phyloP scores from a whole-genome alignment of 2,113 vertebrate species.

The Carassius gibelio region DNA sequence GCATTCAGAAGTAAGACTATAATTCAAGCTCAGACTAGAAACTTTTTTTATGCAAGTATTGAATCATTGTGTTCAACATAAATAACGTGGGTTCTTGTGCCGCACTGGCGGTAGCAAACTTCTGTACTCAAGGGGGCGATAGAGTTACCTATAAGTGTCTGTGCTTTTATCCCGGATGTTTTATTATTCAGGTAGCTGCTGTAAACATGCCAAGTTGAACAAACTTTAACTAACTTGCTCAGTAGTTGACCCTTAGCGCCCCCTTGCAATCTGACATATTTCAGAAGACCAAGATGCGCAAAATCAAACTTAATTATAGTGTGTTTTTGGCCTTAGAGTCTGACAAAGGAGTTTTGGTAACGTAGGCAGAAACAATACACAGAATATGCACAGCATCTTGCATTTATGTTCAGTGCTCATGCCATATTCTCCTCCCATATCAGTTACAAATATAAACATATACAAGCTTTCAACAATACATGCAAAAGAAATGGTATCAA shows the following conservation, averaged over 20 bases:
- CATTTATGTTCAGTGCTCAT: constrained; percentile 73
- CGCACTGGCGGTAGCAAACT: not conserved
- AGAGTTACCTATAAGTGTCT: not conserved
- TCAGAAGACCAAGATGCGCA: not conserved
- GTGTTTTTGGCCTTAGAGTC: not conserved
- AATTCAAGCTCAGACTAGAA: constrained; percentile 36
- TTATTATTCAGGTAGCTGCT: constrained; percentile 7
- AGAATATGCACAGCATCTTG: constrained; percentile 75
- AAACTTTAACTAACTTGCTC: constrained; percentile 11
- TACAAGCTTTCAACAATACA: constrained; percentile 33
- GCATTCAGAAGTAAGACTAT: constrained; percentile 32
- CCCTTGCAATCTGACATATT: not conserved
- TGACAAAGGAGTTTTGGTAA: constrained; percentile 46
- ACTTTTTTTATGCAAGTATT: constrained; percentile 24
- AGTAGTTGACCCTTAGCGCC: not conserved
- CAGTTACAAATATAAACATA: constrained; percentile 26
- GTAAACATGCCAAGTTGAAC: constrained; percentile 23
- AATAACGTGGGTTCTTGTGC: not conserved
- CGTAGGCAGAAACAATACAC: constrained; percentile 62
- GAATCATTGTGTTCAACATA: not conserved
- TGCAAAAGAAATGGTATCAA: not conserved
- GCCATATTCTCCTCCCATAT: constrained; percentile 47
- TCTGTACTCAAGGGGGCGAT: not conserved
- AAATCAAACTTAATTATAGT: not conserved
- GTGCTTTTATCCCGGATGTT: not conserved